Evolutionary conservation across 2,113 vertebrate genomes (phyloP).

Genomic region (Seriola aureovittata): DNA sequence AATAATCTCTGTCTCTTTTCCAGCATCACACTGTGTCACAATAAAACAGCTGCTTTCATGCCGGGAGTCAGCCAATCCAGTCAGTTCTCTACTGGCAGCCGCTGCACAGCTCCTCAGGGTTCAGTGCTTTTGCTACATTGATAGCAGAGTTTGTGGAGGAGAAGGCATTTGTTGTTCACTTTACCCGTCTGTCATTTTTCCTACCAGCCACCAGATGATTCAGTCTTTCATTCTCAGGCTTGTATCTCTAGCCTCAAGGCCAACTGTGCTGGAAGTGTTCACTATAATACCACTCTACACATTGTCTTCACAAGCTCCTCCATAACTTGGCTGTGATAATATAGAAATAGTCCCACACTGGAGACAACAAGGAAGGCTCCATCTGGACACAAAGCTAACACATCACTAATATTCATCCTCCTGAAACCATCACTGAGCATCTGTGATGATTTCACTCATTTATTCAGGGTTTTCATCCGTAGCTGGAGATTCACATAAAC

Average conservation of each 20-base stretch:
- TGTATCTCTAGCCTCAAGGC: background rate
- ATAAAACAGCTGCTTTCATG: background rate
- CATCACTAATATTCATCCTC: too few species aligned
- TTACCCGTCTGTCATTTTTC: too few species aligned
- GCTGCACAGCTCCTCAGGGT: too few species aligned
- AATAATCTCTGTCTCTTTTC: background rate
- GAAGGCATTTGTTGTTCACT: background rate
- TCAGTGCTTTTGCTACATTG: background rate
- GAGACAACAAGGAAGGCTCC: too few species aligned
- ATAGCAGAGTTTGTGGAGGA: background rate
- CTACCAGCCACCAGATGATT: background rate
- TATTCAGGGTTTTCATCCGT: background rate
- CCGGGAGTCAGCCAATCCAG: background rate
- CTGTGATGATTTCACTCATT: too few species aligned
- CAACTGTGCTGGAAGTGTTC: too few species aligned
- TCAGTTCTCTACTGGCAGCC: background rate
- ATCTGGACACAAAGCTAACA: too few species aligned
- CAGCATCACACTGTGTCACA: background rate
- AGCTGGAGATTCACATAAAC: background rate
- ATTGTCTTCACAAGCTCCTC: too few species aligned
- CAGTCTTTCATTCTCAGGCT: background rate
- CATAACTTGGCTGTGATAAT: too few species aligned
- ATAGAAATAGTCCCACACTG: too few species aligned
- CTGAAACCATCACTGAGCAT: too few species aligned
- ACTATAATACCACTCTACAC: too few species aligned